phyloP scores from a whole-genome alignment of 1,140 invertebrate genomes.

The Hestina assimilis region DNA sequence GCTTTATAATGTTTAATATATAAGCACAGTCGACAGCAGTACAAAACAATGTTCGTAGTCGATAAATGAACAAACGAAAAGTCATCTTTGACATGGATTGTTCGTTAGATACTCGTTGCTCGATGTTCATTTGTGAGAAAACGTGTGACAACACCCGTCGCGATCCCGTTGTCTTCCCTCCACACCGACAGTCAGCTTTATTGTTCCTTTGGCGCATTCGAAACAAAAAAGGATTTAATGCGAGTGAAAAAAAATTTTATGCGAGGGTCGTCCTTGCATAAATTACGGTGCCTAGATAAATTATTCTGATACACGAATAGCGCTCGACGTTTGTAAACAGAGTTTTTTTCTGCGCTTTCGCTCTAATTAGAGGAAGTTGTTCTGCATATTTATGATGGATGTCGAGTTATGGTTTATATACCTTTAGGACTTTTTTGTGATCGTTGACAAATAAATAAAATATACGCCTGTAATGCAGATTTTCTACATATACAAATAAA shows the following conservation, averaged over 20 bases:
- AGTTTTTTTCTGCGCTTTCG: conserved; percentile 13
- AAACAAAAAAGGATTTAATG: conserved; percentile 31
- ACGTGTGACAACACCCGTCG: conserved; percentile 41
- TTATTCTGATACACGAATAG: conserved; percentile 30
- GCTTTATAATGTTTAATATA: no score
- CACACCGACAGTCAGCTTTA: conserved; percentile 34
- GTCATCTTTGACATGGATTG: conserved; percentile 40
- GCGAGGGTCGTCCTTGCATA: conserved; percentile 24
- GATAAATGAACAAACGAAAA: conserved; percentile 29
- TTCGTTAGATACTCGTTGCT: conserved; percentile 32
- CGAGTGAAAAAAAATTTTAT: conserved; percentile 23
- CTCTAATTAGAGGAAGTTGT: conserved; percentile 19
- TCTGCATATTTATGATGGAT: conserved; percentile 11
- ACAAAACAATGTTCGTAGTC: conserved; percentile 2
- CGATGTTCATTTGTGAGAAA: conserved; percentile 37
- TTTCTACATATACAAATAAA: no score
- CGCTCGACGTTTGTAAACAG: conserved; percentile 21
- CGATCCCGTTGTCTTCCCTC: conserved; percentile 37
- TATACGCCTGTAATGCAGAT: no score
- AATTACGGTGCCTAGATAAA: conserved; percentile 26
- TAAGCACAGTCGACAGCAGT: no score
- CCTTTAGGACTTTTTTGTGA: neutral
- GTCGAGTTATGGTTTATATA: neutral
- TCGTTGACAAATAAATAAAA: no score
- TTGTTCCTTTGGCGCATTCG: conserved; percentile 32